Evolutionary conservation across 1,140 invertebrate genomes (phyloP).

Genomic region (Chelonus insularis): DNA sequence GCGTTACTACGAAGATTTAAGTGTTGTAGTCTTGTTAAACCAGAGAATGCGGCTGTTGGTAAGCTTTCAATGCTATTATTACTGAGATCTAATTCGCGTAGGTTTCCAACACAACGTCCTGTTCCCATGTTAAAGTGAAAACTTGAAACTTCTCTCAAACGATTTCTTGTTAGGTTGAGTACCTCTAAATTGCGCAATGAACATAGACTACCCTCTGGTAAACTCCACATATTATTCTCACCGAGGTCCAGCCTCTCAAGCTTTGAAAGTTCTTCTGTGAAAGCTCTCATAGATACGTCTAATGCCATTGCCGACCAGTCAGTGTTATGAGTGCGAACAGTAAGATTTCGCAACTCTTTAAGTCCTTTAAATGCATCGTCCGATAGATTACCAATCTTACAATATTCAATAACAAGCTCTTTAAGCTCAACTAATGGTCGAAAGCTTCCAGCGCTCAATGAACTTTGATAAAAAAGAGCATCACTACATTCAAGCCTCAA

Average conservation of each 20-base stretch:
- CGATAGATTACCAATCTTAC: conserved; percentile 86
- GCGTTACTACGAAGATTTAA: conserved; percentile 68
- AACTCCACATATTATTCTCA: conserved; percentile 83
- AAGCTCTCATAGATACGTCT: conserved; percentile 75
- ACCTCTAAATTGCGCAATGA: conserved; percentile 74
- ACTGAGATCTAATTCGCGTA: conserved; percentile 77
- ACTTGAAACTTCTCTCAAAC: conserved; percentile 75
- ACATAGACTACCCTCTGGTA: conserved; percentile 83
- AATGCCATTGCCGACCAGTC: conserved; percentile 85
- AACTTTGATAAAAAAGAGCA: conserved; percentile 83
- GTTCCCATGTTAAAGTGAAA: conserved; percentile 73
- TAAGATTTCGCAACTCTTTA: conserved; percentile 79
- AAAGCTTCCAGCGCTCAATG: conserved; percentile 82
- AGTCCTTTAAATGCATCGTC: conserved; percentile 81
- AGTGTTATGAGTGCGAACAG: conserved; percentile 84
- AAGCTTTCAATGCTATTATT: conserved; percentile 81
- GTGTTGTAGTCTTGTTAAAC: conserved; percentile 66
- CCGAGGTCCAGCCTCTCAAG: conserved; percentile 81
- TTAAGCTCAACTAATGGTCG: conserved; percentile 78
- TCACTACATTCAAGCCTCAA: conserved; percentile 82
- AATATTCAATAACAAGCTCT: conserved; percentile 85
- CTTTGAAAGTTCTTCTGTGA: conserved; percentile 72
- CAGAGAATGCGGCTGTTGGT: conserved; percentile 74
- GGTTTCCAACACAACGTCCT: conserved; percentile 68
- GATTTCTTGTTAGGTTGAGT: conserved; percentile 80